Percentiles rank a stretch among this genome's conserved stretches.
phyloP scores from a whole-genome alignment of 1,140 invertebrate species.

The Drosophila triauraria region DNA sequence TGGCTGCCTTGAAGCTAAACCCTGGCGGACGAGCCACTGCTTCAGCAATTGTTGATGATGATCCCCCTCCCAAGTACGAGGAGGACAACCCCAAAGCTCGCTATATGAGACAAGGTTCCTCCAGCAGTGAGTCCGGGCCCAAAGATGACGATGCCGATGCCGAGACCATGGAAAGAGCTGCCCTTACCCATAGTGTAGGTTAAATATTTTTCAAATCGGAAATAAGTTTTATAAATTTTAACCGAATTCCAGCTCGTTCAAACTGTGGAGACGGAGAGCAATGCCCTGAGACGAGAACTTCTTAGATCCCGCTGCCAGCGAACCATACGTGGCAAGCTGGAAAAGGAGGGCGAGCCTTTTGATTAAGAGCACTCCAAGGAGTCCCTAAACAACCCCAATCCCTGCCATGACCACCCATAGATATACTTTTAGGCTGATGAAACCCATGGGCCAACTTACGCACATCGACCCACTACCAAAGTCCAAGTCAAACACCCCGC shows the following conservation, averaged over 20 bases:
- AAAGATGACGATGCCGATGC: conserved; percentile 58
- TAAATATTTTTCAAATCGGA: too few species aligned
- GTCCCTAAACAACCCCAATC: neutral
- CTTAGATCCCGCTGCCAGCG: conserved; percentile 66
- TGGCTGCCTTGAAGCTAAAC: conserved; percentile 48
- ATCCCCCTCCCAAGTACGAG: conserved; percentile 63
- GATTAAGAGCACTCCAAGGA: neutral
- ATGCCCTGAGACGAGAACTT: conserved; percentile 67
- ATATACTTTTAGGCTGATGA: conserved; percentile 14
- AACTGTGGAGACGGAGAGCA: conserved; percentile 69
- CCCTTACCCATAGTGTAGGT: conserved; percentile 71
- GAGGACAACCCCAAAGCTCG: neutral
- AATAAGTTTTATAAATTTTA: too few species aligned
- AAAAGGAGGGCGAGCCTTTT: conserved; percentile 31
- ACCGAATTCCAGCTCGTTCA: conserved; percentile 59
- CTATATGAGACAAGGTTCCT: conserved; percentile 24
- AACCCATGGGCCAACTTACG: conserved; percentile 11
- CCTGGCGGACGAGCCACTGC: neutral
- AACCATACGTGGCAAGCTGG: conserved; percentile 52
- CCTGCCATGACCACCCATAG: neutral
- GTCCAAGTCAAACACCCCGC: conserved; percentile 17
- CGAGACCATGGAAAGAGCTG: conserved; percentile 65
- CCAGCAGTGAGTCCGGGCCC: conserved; percentile 36
- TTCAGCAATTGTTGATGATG: conserved; percentile 26
- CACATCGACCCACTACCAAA: conserved; percentile 15